phyloP scores from a whole-genome alignment of 2,888 invertebrate species.

The Cosmia trapezina region DNA sequence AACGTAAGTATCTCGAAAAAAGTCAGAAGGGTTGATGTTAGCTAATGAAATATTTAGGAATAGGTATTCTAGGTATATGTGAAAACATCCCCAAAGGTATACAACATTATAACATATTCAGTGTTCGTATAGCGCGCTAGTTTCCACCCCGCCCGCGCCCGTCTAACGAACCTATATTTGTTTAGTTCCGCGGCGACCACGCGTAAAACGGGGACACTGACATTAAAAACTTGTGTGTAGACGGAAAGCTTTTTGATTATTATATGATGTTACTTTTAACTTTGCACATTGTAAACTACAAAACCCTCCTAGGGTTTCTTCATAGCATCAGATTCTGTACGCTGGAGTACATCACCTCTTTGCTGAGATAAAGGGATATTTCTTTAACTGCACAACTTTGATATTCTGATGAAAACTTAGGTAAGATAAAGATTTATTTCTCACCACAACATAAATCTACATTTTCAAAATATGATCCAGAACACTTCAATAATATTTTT shows the following conservation, averaged over 20 bases:
- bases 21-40: neutral
- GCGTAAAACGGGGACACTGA: conserved; percentile 27
- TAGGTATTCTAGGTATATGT: neutral
- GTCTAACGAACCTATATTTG: conserved; percentile 33
- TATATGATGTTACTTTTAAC: neutral
- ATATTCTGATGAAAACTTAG: neutral
- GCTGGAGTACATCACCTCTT: neutral
- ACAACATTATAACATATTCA: conserved; percentile 19
- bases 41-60: neutral
- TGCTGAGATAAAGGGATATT: neutral
- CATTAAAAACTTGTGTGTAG: conserved; percentile 23
- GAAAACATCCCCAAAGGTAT: conserved; percentile 12
- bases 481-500: no score
- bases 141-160: neutral
- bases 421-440: no score
- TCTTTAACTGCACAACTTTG: neutral
- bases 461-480: no score
- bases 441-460: no score
- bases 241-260: neutral
- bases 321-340: neutral
- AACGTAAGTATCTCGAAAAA: neutral
- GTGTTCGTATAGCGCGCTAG: conserved; percentile 12
- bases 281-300: neutral
- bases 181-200: conserved; percentile 7
- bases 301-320: neutral